phyloP scores from a whole-genome alignment of 2,113 vertebrate genomes.

The Halcyon malimbica region DNA sequence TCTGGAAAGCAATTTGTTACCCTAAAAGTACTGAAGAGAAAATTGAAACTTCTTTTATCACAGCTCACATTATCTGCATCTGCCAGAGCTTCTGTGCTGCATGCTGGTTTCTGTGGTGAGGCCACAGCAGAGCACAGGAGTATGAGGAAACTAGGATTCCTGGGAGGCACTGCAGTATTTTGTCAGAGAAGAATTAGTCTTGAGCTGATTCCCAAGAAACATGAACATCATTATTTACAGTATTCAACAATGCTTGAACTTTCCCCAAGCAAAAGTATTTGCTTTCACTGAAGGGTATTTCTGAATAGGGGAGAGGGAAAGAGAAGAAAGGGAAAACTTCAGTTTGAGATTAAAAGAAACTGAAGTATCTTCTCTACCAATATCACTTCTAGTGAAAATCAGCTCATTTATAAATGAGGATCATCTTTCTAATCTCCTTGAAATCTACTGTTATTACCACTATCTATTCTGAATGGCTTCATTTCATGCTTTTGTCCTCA shows the following conservation, averaged over 20 bases:
- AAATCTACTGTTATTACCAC: neutral
- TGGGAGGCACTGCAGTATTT: neutral
- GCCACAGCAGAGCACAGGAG: neutral
- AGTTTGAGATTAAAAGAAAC: neutral
- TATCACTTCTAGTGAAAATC: neutral
- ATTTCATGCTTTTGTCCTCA: conserved; percentile 6
- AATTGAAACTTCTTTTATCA: neutral
- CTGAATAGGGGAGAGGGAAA: neutral
- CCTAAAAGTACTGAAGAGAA: neutral
- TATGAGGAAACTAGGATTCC: neutral
- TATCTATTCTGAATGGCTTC: neutral
- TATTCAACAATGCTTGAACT: neutral
- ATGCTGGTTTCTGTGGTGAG: neutral
- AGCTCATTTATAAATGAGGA: neutral
- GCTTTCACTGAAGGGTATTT: neutral
- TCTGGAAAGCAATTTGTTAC: neutral
- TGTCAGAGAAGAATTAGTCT: neutral
- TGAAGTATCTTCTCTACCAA: neutral
- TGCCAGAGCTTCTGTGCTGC: neutral
- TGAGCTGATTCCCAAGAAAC: neutral
- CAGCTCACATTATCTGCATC: neutral
- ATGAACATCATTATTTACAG: neutral
- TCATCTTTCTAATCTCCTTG: conserved; percentile 2
- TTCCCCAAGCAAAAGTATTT: neutral
- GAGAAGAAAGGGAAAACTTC: neutral